Conservation (phyloP, 2,888 invertebrate genomes). For the Caenorhabditis virilis region DNA sequence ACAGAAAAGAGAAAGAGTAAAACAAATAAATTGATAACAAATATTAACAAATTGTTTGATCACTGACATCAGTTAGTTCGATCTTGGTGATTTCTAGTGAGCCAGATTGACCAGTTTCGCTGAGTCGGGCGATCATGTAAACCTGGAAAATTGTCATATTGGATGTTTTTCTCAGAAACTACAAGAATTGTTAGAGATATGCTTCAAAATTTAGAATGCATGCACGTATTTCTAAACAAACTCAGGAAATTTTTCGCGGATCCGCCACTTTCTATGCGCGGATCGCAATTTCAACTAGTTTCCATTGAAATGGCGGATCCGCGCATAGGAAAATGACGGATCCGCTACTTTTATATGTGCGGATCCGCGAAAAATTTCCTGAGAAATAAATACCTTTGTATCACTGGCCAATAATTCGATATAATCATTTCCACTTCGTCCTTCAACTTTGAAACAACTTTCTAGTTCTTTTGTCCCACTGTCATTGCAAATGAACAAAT, state of each 20-base stretch:
- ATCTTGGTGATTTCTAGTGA: conserved; percentile 4
- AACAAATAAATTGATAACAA: conserved; percentile 5
- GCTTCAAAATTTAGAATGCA: too few species aligned
- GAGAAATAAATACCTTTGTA: conserved; percentile 51
- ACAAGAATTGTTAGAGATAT: too few species aligned
- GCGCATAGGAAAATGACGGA: too few species aligned
- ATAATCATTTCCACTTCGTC: conserved; percentile 51
- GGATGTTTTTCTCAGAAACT: too few species aligned
- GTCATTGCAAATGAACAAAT: conserved; percentile 66
- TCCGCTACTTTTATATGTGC: too few species aligned
- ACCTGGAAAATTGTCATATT: conserved; percentile 24
- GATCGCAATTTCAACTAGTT: too few species aligned
- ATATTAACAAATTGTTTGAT: conserved; percentile 6
- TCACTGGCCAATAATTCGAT: conserved; percentile 65
- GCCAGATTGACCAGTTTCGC: conserved; percentile 2
- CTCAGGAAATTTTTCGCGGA: too few species aligned
- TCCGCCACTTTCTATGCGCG: too few species aligned
- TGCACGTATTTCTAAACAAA: not conserved
- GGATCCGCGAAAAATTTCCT: too few species aligned
- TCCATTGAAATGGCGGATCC: too few species aligned
- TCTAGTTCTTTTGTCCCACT: conserved; percentile 64
- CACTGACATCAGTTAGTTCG: not conserved
- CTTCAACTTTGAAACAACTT: conserved; percentile 62
- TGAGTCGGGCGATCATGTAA: conserved; percentile 23
- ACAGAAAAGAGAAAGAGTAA: too few species aligned